Base-by-base conservation (phyloP, 30 jellyfish, hydroid and myxozoan genomes). In the Turritopsis dohrnii region DNA sequence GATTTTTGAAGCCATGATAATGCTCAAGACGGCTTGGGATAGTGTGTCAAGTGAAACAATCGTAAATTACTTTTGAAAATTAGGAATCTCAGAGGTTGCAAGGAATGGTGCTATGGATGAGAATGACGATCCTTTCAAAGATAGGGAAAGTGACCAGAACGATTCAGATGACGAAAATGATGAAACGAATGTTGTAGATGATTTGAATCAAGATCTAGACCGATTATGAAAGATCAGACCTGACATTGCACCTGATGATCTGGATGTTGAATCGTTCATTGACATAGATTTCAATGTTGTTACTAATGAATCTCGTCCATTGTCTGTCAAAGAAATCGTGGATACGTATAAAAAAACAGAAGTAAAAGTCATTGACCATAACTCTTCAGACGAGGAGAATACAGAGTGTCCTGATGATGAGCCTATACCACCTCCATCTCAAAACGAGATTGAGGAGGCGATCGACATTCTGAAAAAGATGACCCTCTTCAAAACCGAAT, bases 21-120 rank as follows among this genome's bases (percentile, higher is more conserved):
- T 85, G 93, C 74, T 80, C 65, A 69, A 22, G 79, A 28, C 88
- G 0, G 93, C 93, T 21, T 85, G 91, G 93, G 86, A 79, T 65
- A 76, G 0, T 16, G 93, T 77, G 7, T 8, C 89, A 0, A 75
- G 1, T 0, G 0, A 1, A 54, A 74, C 88, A 74, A 53, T 84
- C 0, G 74, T 74, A 16, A 84, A 72, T 84, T 84, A 54, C 66
- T 85, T 85, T 74, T 23, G 86, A 85, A 85, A 85, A 65, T 54
- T 92, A 29, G 90, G 93, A 28, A 85, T 85, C 88, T 79, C 1
- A 5, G 86, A 21, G 84, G 84, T 0, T 0, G 86, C 86, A 0
- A 0, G 54, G 86, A 79, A 79, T 0, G 86, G 84, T 79, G 85
- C 81, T 77, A 1, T 77, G 84, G 81, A 79, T 0, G 84, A 3